Evolutionary conservation across 2,888 invertebrate species (phyloP).

Genomic region (Athalia circularis): DNA sequence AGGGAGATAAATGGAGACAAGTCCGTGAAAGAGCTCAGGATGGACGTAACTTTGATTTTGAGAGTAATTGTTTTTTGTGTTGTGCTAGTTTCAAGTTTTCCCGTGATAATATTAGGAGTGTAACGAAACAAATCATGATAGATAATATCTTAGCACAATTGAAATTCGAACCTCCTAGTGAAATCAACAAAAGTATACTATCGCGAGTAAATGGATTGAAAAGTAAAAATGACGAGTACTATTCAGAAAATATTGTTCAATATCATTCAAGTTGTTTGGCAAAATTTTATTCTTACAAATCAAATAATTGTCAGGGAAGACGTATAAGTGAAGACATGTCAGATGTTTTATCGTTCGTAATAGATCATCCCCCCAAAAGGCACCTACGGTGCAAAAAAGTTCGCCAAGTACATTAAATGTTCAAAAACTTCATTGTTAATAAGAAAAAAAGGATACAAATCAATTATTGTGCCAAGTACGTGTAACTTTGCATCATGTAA

Average conservation of each 20-base stretch:
- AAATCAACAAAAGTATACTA: conserved; percentile 36
- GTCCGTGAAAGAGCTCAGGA: conserved; percentile 14
- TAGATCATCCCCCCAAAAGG: no score
- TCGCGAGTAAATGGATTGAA: conserved; percentile 37
- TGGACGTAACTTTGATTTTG: conserved; percentile 39
- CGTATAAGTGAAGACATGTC: conserved; percentile 45
- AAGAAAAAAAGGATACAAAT: no score
- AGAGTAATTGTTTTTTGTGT: conserved; percentile 21
- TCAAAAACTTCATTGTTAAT: no score
- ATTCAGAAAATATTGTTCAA: conserved; percentile 37
- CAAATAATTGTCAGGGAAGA: conserved; percentile 34
- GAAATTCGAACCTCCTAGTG: conserved; percentile 24
- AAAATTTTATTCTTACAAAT: conserved; percentile 16
- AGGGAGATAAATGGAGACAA: neutral
- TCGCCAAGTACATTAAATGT: no score
- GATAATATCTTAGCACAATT: conserved; percentile 44
- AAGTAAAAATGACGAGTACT: conserved; percentile 44
- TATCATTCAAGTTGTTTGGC: conserved; percentile 35
- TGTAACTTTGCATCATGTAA: no score
- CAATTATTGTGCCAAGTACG: no score
- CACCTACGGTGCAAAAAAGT: no score
- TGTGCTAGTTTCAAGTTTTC: neutral
- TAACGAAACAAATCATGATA: conserved; percentile 26
- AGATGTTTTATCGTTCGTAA: conserved; percentile 35
- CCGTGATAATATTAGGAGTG: neutral